These are phyloP conservation scores for Nymphalis polychloros DNA, from an alignment of 2,888 invertebrate species.

Conservation along the genomic window DNA sequence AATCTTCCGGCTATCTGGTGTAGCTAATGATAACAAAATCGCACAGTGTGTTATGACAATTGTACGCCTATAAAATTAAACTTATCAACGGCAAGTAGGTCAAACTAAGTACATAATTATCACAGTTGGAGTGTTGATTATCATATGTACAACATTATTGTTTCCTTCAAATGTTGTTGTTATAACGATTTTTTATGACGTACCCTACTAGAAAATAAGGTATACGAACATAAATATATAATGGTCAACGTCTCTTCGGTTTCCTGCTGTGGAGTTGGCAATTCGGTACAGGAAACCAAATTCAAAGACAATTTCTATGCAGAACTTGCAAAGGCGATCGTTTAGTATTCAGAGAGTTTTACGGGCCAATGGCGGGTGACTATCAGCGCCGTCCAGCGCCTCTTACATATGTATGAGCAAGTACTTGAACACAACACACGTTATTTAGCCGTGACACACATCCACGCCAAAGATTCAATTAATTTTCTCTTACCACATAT, in stretches of 20 bases:
- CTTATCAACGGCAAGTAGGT: slow-evolving; percentile 70
- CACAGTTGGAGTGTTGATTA: slow-evolving; percentile 43
- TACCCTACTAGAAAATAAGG: not conserved
- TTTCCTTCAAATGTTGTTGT: not conserved
- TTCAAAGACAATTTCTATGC: slow-evolving; percentile 68
- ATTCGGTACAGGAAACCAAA: slow-evolving; percentile 62
- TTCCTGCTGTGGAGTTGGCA: slow-evolving; percentile 46
- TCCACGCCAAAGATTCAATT: slow-evolving; percentile 53
- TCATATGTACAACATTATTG: not conserved
- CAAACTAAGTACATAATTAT: slow-evolving; percentile 57
- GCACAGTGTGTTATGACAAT: slow-evolving; percentile 55
- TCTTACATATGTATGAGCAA: slow-evolving; percentile 74
- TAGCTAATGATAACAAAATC: slow-evolving; percentile 57
- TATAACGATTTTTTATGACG: not conserved
- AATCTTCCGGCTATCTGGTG: slow-evolving; percentile 29
- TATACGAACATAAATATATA: not conserved
- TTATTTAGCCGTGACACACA: slow-evolving; percentile 73
- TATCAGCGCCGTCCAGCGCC: slow-evolving; percentile 58
- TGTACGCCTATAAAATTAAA: slow-evolving; percentile 54
- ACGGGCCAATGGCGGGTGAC: slow-evolving; percentile 67
- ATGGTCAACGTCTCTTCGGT: slow-evolving; percentile 40
- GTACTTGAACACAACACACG: slow-evolving; percentile 61
- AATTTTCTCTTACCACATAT: slow-evolving; percentile 44
- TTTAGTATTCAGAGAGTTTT: slow-evolving; percentile 72
- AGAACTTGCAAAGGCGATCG: slow-evolving; percentile 62